Evolutionary conservation across 30 jellyfish, hydroid and myxozoan species (phyloP).

Genomic region (Pelagia noctiluca): DNA sequence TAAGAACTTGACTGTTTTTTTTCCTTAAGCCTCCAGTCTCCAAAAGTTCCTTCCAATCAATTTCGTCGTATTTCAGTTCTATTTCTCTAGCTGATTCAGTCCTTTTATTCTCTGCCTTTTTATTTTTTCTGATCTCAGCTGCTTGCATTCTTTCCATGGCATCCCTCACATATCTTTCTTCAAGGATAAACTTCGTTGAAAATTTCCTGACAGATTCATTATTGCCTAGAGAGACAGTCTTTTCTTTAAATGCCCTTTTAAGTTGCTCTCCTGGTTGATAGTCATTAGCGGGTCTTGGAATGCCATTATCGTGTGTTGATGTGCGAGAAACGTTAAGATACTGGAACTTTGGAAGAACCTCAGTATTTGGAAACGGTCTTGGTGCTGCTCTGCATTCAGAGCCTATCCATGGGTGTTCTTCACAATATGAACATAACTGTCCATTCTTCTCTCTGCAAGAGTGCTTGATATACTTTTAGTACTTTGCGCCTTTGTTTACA

Average conservation of each 20-base stretch:
- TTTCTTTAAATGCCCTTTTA: conserved; percentile 11
- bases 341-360: conserved; percentile 26
- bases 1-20: conserved; percentile 17
- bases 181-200: conserved; percentile 5
- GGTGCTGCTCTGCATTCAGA: conserved; percentile 15
- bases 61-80: conserved; percentile 7
- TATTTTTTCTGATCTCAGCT: conserved; percentile 16
- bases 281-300: conserved; percentile 10
- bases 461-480: conserved; percentile 9
- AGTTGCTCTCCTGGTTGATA: conserved; percentile 20
- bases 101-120: conserved; percentile 11
- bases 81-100: conserved; percentile 16
- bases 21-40: conserved; percentile 3
- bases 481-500: conserved; percentile 24
- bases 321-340: conserved; percentile 21
- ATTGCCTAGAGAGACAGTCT: conserved; percentile 6
- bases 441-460: conserved; percentile 23
- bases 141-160: conserved; percentile 25
- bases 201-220: not conserved
- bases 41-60: conserved; percentile 5
- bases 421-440: not conserved
- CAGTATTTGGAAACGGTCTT: conserved; percentile 14
- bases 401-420: conserved; percentile 13
- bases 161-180: conserved; percentile 14
- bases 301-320: conserved; percentile 27